Evolutionary conservation across 2,113 vertebrate species (phyloP).

Genomic region (Ctenodactylus gundi): DNA sequence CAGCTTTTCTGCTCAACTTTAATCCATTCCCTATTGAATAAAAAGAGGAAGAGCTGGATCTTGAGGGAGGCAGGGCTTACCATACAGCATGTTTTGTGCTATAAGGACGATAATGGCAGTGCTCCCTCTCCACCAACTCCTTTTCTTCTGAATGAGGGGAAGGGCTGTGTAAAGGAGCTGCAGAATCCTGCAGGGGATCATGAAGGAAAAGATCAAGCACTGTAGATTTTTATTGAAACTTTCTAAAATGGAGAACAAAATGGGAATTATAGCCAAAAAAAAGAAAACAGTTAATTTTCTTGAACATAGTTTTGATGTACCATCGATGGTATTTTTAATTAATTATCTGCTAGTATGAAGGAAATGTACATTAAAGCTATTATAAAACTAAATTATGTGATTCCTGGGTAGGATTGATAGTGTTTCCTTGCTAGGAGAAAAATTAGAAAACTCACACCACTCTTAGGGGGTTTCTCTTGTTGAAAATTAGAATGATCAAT

Average conservation of each 20-base stretch:
- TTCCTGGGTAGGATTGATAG: background rate
- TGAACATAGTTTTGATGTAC: background rate
- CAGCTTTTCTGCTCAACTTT: conserved; percentile 7
- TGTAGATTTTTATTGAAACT: background rate
- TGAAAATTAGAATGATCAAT: background rate
- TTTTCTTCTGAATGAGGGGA: background rate
- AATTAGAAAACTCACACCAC: background rate
- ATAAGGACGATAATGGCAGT: conserved; percentile 21
- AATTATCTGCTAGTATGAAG: background rate
- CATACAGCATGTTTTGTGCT: background rate
- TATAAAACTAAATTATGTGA: background rate
- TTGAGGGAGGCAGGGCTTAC: conserved; percentile 26
- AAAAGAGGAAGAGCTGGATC: background rate
- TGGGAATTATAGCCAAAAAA: background rate
- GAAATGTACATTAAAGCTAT: background rate
- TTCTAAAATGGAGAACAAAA: background rate
- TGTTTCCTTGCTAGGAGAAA: background rate
- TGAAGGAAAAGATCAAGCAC: background rate
- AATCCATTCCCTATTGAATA: conserved; percentile 51
- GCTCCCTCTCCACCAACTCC: background rate
- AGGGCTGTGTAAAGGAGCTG: background rate
- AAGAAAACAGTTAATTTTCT: conserved; percentile 2
- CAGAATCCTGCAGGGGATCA: background rate
- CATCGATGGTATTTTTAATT: background rate
- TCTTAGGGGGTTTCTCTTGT: background rate